Percentiles rank a stretch among this genome's conserved stretches.
These are phyloP conservation scores for Dryococelus australis DNA, from an alignment of 2,888 invertebrate species.

Conservation along the genomic window DNA sequence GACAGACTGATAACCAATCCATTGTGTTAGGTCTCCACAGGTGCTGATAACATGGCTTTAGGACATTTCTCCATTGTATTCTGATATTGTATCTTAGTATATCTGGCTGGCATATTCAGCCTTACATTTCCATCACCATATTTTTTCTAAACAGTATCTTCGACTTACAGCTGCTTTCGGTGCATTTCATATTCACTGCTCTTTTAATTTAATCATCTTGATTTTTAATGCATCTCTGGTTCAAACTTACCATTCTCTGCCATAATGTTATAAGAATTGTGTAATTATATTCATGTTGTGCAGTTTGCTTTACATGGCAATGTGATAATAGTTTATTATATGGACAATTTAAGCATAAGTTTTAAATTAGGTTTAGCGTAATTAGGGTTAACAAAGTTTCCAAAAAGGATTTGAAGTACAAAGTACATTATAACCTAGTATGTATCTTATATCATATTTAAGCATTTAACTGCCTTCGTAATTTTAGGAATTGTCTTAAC, in stretches of 20 bases:
- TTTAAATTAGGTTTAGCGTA: constrained; percentile 26
- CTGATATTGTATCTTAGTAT: constrained; percentile 16
- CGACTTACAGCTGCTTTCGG: not conserved
- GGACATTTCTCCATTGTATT: constrained; percentile 19
- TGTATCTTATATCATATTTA: constrained; percentile 22
- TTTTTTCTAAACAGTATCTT: not conserved
- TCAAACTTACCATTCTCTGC: not conserved
- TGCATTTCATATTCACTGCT: not conserved
- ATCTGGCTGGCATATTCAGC: constrained; percentile 9
- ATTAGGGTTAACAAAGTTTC: constrained; percentile 27
- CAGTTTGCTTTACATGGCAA: not conserved
- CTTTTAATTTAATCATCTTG: not conserved
- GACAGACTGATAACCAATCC: constrained; percentile 56
- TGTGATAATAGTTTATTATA: constrained; percentile 21
- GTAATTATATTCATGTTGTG: constrained; percentile 10
- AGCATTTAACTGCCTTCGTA: constrained; percentile 28
- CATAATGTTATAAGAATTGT: not conserved
- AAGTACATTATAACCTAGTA: constrained; percentile 27
- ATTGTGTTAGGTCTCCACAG: constrained; percentile 36
- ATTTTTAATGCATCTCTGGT: not conserved
- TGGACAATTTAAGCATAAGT: constrained; percentile 16
- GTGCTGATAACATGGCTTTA: constrained; percentile 35
- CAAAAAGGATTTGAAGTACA: constrained; percentile 30
- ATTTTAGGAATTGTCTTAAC: not conserved
- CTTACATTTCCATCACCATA: not conserved